Percentiles rank a stretch among this genome's conserved stretches.
Evolutionary conservation across 2,797 vertebrate species (phyloP).

Genomic region (Lacerta agilis): DNA sequence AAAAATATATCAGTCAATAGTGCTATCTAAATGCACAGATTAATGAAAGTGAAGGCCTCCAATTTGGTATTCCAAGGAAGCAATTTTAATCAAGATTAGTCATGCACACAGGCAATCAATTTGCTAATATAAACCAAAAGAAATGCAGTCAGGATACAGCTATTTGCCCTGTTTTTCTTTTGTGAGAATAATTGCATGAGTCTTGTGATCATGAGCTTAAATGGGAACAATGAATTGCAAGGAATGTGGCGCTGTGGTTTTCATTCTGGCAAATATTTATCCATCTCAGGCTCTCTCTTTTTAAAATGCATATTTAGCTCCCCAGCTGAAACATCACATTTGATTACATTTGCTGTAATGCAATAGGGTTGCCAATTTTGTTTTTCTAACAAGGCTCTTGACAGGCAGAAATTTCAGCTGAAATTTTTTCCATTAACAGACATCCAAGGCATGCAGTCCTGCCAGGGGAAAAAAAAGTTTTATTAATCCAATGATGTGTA

Average conservation of each 20-base stretch:
- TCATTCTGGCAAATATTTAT: conserved; percentile 32
- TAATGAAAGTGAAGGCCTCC: conserved; percentile 62
- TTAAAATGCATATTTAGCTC: neutral
- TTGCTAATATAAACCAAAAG: conserved; percentile 65
- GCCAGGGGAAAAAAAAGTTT: neutral
- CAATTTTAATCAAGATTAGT: conserved; percentile 75
- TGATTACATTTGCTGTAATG: neutral
- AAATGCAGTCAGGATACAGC: conserved; percentile 63
- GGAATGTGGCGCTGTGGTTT: conserved; percentile 32
- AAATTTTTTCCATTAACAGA: neutral
- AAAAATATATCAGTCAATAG: neutral
- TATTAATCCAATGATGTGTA: neutral
- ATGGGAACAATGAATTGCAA: conserved; percentile 41
- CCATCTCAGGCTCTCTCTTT: neutral
- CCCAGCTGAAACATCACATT: neutral
- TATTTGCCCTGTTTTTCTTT: conserved; percentile 67
- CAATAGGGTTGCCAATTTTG: neutral
- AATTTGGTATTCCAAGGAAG: conserved; percentile 72
- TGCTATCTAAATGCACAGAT: conserved; percentile 27
- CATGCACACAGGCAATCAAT: conserved; percentile 64
- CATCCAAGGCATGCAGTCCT: neutral
- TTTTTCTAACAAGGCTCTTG: neutral
- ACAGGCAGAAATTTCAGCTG: neutral
- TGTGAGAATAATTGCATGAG: conserved; percentile 65
- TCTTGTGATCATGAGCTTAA: conserved; percentile 50